Evolutionary conservation across 2,888 invertebrate genomes (phyloP), one percentile per base, ranked within the genome.

Genomic region (Chorisops tibialis): DNA sequence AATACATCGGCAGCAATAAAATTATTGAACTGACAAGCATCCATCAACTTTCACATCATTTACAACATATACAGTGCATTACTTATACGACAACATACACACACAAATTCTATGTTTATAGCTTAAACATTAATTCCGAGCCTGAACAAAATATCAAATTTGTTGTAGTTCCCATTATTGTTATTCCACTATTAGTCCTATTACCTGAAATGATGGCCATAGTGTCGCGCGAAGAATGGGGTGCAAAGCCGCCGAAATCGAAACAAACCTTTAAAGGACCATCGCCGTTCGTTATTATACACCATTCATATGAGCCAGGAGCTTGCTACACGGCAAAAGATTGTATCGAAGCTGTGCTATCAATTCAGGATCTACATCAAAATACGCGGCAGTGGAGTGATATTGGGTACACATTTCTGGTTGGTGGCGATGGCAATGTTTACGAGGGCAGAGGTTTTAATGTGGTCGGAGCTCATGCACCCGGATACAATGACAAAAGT

Each of bases 401-500:
- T 69, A 87, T 89, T 69, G 88, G 88, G 2, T 83, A 74, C 70
- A 88, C 86, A 71, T 91, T 89, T 72, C 84, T 84, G 38, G 81
- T 89, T n/a, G 89, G 88, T 9, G 85, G 87, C 4, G 88, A 90
- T 68, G 87, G 87, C 0, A 80, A 81, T 1, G 85, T 82, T 0
- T 90, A 88, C 74, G 85, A 85, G 69, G 89, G 88, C 0, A 80
- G 89, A 3, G 88, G 89, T 0, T 91, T 88, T 85, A 79, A 82
- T 6, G 71, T 77, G 4, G 79, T 84, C 2, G 90, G 89, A 0
- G 87, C 89, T 0, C 91, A 91, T 73, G 85, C 89, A 0, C 82
- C 84, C 1, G 76, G 73, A 61, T 88, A 86, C 75, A 90, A 87
- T 73, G 78, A 79, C 62, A 79, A 80, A 67, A 87, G 88, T 73